phyloP scores from a whole-genome alignment of 1,140 invertebrate genomes.

The Nilaparvata lugens region DNA sequence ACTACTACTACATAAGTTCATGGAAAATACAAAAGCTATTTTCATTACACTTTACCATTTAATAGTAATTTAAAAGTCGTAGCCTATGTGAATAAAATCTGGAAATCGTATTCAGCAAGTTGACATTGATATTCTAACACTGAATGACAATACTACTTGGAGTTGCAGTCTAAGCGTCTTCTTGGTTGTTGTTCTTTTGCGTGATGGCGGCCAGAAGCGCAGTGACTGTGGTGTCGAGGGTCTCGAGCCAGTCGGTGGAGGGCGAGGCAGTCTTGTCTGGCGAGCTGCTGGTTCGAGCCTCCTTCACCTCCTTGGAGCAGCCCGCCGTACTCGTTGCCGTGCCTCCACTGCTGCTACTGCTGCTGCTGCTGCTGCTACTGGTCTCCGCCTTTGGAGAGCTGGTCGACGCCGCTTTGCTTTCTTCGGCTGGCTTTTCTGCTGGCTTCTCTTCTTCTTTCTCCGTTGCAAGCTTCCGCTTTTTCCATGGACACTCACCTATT shows the following conservation, averaged over 20 bases:
- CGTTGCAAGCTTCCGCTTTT: neutral
- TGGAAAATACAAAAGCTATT: too few relatives aligned
- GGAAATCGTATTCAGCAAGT: too few relatives aligned
- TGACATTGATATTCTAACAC: too few relatives aligned
- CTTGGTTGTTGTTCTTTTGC: slow-evolving; percentile 11
- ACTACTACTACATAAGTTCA: too few relatives aligned
- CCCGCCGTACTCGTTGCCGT: neutral
- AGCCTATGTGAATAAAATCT: too few relatives aligned
- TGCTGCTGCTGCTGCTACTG: neutral
- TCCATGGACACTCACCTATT: neutral
- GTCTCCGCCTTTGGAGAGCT: neutral
- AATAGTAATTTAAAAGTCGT: too few relatives aligned
- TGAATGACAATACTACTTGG: too few relatives aligned
- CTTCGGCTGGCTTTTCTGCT: neutral
- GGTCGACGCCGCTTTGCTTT: too few relatives aligned
- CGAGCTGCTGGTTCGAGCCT: neutral
- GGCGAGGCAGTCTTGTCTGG: neutral
- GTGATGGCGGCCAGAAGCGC: slow-evolving; percentile 4
- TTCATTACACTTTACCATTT: too few relatives aligned
- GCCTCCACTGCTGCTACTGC: neutral
- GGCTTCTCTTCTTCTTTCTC: neutral
- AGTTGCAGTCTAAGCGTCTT: neutral
- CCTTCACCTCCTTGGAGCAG: slow-evolving; percentile 3
- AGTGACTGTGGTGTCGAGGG: slow-evolving; percentile 1
- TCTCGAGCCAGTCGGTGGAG: slow-evolving; percentile 1